phyloP scores from a whole-genome alignment of 2,797 vertebrate genomes.

The Tokudaia tokunoshimensis region DNA sequence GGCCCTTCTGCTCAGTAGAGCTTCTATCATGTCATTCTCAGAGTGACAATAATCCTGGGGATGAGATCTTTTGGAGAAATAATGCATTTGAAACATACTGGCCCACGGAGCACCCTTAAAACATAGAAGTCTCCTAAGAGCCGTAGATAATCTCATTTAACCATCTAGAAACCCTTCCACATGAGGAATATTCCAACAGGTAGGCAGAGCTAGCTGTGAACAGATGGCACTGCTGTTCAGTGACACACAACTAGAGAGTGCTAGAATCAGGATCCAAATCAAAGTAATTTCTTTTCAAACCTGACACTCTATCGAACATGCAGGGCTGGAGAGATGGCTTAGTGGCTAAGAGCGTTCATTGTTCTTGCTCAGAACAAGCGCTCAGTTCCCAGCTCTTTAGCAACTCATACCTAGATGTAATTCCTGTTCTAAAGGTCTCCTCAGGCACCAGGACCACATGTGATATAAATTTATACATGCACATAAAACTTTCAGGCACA shows the following conservation, averaged over 20 bases:
- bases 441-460: not conserved
- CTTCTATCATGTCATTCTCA: slow-evolving; percentile 46
- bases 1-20: not conserved
- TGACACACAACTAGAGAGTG: not conserved
- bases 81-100: not conserved
- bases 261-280: not conserved
- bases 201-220: not conserved
- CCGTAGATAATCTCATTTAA: not conserved
- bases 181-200: not conserved
- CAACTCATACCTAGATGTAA: not conserved
- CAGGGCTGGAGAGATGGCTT: not conserved
- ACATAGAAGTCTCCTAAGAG: not conserved
- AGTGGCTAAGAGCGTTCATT: too few species aligned
- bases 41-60: not conserved
- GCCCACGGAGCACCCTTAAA: not conserved
- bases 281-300: not conserved
- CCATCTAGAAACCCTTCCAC: not conserved
- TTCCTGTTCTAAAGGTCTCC: not conserved
- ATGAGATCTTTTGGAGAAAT: slow-evolving; percentile 32
- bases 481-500: not conserved
- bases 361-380: not conserved
- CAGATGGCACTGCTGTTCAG: not conserved
- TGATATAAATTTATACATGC: not conserved
- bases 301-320: not conserved
- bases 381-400: not conserved